phyloP scores from a whole-genome alignment of 2,888 invertebrate genomes.

The Exephanes ischioxanthus region DNA sequence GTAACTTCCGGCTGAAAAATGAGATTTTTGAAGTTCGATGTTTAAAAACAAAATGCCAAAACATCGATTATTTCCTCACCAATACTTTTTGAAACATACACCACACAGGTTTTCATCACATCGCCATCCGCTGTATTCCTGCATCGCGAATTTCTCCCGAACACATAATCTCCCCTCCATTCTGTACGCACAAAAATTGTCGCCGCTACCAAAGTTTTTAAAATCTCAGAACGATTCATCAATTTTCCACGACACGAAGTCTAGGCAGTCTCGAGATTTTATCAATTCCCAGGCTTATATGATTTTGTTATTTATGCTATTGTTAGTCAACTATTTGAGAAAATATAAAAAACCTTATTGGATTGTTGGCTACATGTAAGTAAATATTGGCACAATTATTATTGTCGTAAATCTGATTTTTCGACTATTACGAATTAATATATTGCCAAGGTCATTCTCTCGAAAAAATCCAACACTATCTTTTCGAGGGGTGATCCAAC shows the following conservation, averaged over 20 bases:
- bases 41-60: no score
- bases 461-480: no score
- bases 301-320: background rate
- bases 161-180: background rate
- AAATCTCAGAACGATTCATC: background rate
- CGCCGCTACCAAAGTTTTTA: background rate
- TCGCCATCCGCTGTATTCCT: background rate
- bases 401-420: background rate
- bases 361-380: no score
- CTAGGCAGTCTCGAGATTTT: background rate
- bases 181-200: background rate
- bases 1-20: no score
- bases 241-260: background rate
- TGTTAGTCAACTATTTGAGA: background rate
- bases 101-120: conserved; percentile 3
- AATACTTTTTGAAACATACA: background rate
- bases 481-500: no score
- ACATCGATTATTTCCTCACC: no score
- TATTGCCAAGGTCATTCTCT: no score
- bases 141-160: background rate
- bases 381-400: no score
- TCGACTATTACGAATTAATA: background rate
- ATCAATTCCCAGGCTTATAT: no score
- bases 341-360: no score
- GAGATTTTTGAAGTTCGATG: no score